phyloP scores from a whole-genome alignment of 2,888 invertebrate species.

The Hoplodrina blanda region DNA sequence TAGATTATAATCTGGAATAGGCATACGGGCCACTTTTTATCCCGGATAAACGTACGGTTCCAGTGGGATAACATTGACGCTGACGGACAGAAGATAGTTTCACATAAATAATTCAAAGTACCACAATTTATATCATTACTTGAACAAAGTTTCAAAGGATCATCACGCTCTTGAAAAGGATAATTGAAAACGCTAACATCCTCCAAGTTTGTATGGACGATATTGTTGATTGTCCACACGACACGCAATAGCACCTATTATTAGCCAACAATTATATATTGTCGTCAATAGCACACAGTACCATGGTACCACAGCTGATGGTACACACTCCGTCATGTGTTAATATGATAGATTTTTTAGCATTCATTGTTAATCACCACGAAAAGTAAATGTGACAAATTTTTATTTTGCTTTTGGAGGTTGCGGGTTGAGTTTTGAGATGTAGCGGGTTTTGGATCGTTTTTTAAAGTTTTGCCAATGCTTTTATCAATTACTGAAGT shows the following conservation, averaged over 20 bases:
- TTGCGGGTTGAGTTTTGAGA: conserved; percentile 42
- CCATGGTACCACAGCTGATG: conserved; percentile 21
- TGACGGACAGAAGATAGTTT: no score
- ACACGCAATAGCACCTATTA: conserved; percentile 62
- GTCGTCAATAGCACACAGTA: conserved; percentile 58
- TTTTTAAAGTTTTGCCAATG: neutral
- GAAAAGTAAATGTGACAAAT: conserved; percentile 74
- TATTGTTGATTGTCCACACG: conserved; percentile 51
- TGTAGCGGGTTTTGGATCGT: conserved; percentile 40
- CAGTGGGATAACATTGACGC: no score
- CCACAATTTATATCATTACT: conserved; percentile 11
- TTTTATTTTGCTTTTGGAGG: conserved; percentile 64
- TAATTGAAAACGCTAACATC: conserved; percentile 58
- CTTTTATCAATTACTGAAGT: neutral
- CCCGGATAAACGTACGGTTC: no score
- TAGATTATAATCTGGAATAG: no score
- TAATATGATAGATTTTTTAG: conserved; percentile 71
- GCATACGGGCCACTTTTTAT: no score
- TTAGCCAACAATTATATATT: conserved; percentile 67
- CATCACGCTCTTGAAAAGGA: conserved; percentile 50
- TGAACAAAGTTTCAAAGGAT: conserved; percentile 51
- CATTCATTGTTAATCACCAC: conserved; percentile 78
- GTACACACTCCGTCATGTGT: conserved; percentile 57
- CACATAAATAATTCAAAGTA: conserved; percentile 11
- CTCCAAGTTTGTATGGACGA: conserved; percentile 39